Conservation (phyloP, 2,113 vertebrate genomes). For the Rissa tridactyla region DNA sequence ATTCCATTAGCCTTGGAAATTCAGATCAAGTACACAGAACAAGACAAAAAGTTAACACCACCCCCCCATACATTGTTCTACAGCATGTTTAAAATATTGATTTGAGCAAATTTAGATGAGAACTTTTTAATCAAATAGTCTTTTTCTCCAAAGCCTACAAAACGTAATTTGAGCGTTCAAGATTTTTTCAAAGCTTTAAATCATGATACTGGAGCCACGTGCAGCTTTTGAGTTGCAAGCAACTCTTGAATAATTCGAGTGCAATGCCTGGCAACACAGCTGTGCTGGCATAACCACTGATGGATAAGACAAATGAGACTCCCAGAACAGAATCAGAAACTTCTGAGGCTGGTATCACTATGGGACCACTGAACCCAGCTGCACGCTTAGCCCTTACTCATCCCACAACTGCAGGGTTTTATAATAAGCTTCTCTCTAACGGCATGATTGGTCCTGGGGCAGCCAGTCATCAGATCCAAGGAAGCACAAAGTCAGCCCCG, state of each 20-base stretch:
- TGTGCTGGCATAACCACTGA: not conserved
- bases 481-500: not conserved
- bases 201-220: not conserved
- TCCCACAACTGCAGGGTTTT: not conserved
- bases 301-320: not conserved
- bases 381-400: not conserved
- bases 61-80: not conserved
- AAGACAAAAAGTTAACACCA: not conserved
- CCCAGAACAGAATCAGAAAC: not conserved
- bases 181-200: not conserved
- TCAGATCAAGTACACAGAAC: conserved; percentile 13
- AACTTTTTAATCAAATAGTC: not conserved
- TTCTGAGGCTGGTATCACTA: not conserved
- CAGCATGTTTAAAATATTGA: not conserved
- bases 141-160: not conserved
- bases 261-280: not conserved
- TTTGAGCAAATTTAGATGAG: not conserved
- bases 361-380: not conserved
- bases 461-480: not conserved
- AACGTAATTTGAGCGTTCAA: not conserved
- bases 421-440: not conserved
- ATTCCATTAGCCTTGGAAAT: conserved; percentile 58
- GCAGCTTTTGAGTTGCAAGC: not conserved
- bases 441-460: not conserved
- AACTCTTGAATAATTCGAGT: conserved; percentile 11